These are phyloP conservation scores for Trogon melanurus DNA, from an alignment of 2,113 vertebrate species.

Conservation along the genomic window DNA sequence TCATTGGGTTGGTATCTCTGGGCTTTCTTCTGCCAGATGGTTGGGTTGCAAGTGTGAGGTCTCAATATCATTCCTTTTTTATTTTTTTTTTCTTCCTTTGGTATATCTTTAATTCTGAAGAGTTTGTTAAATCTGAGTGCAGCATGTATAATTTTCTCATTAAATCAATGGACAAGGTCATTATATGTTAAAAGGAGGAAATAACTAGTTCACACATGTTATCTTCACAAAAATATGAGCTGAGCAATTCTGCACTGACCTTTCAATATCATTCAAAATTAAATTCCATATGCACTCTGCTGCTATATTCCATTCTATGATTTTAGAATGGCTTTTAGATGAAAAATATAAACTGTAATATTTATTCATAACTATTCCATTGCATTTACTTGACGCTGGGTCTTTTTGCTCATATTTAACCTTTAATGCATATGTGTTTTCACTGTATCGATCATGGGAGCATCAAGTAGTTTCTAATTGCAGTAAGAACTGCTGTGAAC, in stretches of 20 bases:
- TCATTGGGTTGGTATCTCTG: not conserved
- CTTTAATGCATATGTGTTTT: not conserved
- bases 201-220: slow-evolving; percentile 64
- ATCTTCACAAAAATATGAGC: slow-evolving; percentile 58
- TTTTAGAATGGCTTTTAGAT: not conserved
- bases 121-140: slow-evolving; percentile 69
- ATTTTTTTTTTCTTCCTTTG: not conserved
- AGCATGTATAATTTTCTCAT: slow-evolving; percentile 75
- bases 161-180: slow-evolving; percentile 75
- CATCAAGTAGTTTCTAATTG: not conserved
- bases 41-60: not conserved
- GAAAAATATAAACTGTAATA: not conserved
- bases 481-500: not conserved
- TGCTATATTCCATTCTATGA: not conserved
- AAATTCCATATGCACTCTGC: slow-evolving; percentile 32
- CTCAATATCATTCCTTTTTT: not conserved
- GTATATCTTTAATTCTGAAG: slow-evolving; percentile 48
- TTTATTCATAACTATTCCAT: not conserved
- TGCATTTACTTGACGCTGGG: not conserved
- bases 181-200: slow-evolving; percentile 63
- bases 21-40: slow-evolving; percentile 33
- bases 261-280: slow-evolving; percentile 70
- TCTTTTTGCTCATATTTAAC: not conserved
- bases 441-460: not conserved
- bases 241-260: slow-evolving; percentile 58